A percentile compares a stretch with the other conserved stretches of the same genome.
These are phyloP conservation scores for Anthoscopus minutus DNA, from an alignment of 2,113 vertebrate species.

Conservation along the genomic window DNA sequence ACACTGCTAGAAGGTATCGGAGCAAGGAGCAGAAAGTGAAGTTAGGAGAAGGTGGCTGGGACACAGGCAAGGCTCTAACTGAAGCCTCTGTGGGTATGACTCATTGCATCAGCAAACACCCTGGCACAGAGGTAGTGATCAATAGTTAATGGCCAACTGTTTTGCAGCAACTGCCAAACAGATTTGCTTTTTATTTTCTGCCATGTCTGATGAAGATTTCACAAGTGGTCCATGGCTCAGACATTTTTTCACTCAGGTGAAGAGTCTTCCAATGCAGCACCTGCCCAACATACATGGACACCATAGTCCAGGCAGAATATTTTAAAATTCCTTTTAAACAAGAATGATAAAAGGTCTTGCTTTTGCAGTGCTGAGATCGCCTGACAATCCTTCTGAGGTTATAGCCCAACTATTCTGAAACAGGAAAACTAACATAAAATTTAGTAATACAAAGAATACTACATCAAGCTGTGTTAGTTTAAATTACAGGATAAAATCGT, in stretches of 20 bases:
- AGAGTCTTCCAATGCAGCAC: neutral
- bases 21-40: neutral
- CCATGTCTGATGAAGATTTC: neutral
- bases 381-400: neutral
- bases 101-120: neutral
- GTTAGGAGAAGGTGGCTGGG: neutral
- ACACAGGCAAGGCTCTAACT: neutral
- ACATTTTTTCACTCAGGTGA: neutral
- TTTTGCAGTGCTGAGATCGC: neutral
- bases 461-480: neutral
- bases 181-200: neutral
- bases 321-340: neutral
- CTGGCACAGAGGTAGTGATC: neutral
- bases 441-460: neutral
- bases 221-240: neutral
- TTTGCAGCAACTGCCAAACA: neutral
- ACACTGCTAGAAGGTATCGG: neutral
- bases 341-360: neutral
- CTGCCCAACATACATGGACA: rapidly evolving
- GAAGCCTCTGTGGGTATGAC: rapidly evolving
- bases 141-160: neutral
- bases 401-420: neutral
- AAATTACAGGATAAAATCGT: neutral
- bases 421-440: neutral
- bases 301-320: neutral